These are phyloP conservation scores for Amiota mariae DNA, from an alignment of 2,888 invertebrate genomes.

Conservation along the genomic window DNA sequence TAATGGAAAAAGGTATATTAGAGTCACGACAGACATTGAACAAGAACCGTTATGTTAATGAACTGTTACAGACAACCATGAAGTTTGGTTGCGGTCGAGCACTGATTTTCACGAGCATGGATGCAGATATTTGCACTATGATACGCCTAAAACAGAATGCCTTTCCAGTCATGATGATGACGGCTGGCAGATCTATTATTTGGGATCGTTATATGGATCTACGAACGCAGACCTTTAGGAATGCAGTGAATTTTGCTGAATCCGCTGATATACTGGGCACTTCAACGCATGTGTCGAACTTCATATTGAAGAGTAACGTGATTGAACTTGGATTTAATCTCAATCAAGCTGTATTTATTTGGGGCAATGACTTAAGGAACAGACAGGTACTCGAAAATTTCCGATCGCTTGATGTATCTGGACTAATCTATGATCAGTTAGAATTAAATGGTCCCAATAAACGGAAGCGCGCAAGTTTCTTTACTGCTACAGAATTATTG, in stretches of 20 bases:
- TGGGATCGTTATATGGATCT: slow-evolving; percentile 86
- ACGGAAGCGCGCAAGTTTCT: slow-evolving; percentile 62
- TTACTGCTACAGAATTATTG: slow-evolving; percentile 54
- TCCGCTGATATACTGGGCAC: slow-evolving; percentile 89
- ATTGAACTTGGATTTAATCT: slow-evolving; percentile 81
- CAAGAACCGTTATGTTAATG: slow-evolving; percentile 91
- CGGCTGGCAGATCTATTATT: slow-evolving; percentile 53
- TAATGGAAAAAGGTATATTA: slow-evolving; percentile 85
- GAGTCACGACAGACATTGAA: slow-evolving; percentile 88
- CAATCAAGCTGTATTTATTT: slow-evolving; percentile 91
- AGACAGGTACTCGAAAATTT: slow-evolving; percentile 85
- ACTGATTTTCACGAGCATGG: slow-evolving; percentile 94
- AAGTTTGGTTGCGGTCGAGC: slow-evolving; percentile 85
- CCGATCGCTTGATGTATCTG: slow-evolving; percentile 90
- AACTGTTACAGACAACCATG: slow-evolving; percentile 85
- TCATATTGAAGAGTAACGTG: slow-evolving; percentile 79
- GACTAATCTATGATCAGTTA: slow-evolving; percentile 95
- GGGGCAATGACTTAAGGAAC: slow-evolving; percentile 95
- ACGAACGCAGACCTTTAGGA: slow-evolving; percentile 83
- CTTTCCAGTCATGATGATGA: slow-evolving; percentile 93
- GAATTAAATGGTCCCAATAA: slow-evolving; percentile 72
- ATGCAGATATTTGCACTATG: slow-evolving; percentile 96
- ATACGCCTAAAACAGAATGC: slow-evolving; percentile 94
- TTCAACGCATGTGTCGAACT: slow-evolving; percentile 91
- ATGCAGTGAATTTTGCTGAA: slow-evolving; percentile 86